Base-by-base conservation (phyloP, 2,113 vertebrate genomes). In the Cephalopterus ornatus region DNA sequence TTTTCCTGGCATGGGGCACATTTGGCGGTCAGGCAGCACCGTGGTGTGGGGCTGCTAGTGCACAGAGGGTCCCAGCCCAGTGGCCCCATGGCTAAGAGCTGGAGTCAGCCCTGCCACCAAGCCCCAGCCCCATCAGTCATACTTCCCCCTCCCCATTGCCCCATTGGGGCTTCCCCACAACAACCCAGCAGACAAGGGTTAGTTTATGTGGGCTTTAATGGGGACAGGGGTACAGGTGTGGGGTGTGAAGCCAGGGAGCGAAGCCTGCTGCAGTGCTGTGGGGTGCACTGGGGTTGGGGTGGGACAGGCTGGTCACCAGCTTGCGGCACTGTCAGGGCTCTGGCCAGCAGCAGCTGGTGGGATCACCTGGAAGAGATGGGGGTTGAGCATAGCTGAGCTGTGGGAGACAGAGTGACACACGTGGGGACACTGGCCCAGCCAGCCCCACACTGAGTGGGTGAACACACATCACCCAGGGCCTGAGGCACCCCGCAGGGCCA, bases 321-420 rank as follows among this genome's bases (percentile, higher is more conserved):
- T 55, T 2, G 0, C 0, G 1, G 26, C 1, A 19, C 26, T 58
- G 22, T 14, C 1, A 2, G 76, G 42, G 35, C 33, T 93, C 39
- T 0, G 6, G 35, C 59, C 2, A 3, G 61, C 76, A 63, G 87
- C 77, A 62, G 52, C 55, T 59, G 28, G 14, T 22, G 35, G n/a
- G 17, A 79, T 52, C 5, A 1, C 52, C 81, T 94, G 90, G 61
- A 91, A 95, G 61, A 93, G 47, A 95, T 12, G 23, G 19, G 6
- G 32, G 4, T 12, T 2, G 2, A 93, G 65, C 6, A 2, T 5
- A 5, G 53, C 44, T 76, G 59, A 86, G n/a, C 47, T 67, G 56
- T 44, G 18, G 41, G 30, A 65, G 14, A 46, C 18, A 28, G 22
- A 16, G 35, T 33, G 52, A 50, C 35, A 87, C 55, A 32, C 1